Evolutionary conservation across 2,113 vertebrate species (phyloP), one percentile per base, ranked within the genome.

Genomic region (Arvicanthis niloticus): DNA sequence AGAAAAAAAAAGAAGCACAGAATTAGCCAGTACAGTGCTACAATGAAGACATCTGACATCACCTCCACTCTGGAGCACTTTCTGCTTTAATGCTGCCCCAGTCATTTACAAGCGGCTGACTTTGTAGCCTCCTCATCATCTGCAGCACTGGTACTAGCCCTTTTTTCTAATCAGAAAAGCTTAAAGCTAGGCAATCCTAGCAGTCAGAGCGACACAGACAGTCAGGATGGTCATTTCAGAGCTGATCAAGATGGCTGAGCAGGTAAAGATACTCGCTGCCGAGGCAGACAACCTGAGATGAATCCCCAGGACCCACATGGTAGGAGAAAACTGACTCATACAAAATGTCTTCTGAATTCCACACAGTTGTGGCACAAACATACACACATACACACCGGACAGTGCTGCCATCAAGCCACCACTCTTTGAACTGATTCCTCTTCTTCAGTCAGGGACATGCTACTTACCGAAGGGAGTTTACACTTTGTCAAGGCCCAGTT

Each of bases 401-500:
- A 15, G 29, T 68, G 42, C 37, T 62, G 67, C 58, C 62, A 65
- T 34, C 29, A n/a, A n/a, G 7, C 7, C 24, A 13, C 9, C n/a
- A 34, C 62, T 81, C 45, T 31, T 29, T n/a, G 31, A 76, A 60
- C 80, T 60, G 80, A 51, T 37, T 88, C 53, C 89, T 82, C 34
- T 45, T 62, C 48, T 22, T 78, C 76, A 51, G 60, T 92, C 24
- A 84, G 73, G 37, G 29, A 12, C 53, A 16, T 17, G 40, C 19
- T 53, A 22, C 98, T 98, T 98, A 99, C 98, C 98, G 1, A 5
- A 51, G n/a, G 56, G 62, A 26, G 7, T 97, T 99, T 99, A 99
- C 68, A 98, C 97, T 98, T 99, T 99, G 97, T 99, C 99, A 87
- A 99, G 99, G 93, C 99, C 99, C 81, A 99, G 98, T 91, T 99